Evolutionary conservation across 2,113 vertebrate genomes (phyloP).

Genomic region (Rana temporaria): DNA sequence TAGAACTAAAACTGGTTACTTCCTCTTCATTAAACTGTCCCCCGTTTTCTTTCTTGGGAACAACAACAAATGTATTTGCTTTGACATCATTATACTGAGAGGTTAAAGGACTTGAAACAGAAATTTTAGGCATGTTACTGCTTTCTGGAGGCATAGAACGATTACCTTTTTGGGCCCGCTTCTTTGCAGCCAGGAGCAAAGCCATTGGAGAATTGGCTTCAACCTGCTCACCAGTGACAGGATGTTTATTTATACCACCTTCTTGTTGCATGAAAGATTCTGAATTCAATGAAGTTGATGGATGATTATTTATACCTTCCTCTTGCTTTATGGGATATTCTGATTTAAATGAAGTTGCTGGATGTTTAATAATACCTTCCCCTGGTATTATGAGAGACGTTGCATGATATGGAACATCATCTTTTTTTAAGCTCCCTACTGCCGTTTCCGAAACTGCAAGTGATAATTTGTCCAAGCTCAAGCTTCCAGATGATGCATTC

Average conservation of each 20-base stretch:
- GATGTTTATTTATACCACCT: constrained; percentile 64
- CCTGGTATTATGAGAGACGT: no score
- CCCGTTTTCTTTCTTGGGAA: constrained; percentile 65
- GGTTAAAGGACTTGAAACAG: constrained; percentile 56
- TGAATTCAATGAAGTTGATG: neutral
- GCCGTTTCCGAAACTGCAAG: neutral
- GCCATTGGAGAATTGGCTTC: constrained; percentile 84
- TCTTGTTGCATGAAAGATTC: neutral
- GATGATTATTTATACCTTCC: no score
- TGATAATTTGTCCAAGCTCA: neutral
- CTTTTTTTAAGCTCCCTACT: neutral
- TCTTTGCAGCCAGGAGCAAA: constrained; percentile 86
- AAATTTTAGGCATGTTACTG: constrained; percentile 61
- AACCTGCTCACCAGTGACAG: constrained; percentile 68
- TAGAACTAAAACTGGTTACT: constrained; percentile 5
- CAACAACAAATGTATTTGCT: constrained; percentile 76
- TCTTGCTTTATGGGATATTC: no score
- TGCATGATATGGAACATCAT: neutral
- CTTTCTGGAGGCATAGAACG: constrained; percentile 5
- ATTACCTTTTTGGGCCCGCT: constrained; percentile 80
- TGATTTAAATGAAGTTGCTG: no score
- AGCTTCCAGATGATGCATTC: constrained; percentile 4
- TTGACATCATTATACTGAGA: constrained; percentile 71
- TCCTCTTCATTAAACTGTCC: neutral
- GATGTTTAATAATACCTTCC: no score